phyloP scores from a whole-genome alignment of 1,140 invertebrate species.

The Acyrthosiphon pisum region DNA sequence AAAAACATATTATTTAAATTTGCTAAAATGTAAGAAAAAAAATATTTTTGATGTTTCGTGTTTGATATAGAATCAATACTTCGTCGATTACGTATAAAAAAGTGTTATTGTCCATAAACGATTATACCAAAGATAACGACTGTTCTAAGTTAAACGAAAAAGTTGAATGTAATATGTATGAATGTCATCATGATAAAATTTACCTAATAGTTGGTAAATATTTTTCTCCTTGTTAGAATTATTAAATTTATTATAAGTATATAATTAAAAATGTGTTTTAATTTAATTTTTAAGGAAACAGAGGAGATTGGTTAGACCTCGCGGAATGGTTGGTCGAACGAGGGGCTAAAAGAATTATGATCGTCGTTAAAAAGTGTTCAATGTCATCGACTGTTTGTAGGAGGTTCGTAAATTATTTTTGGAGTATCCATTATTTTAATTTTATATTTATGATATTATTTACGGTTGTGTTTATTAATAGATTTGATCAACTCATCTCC shows the following conservation, averaged over 20 bases:
- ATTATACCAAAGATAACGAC: neutral
- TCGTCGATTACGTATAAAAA: neutral
- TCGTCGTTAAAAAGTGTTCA: conserved; percentile 24
- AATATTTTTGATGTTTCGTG: neutral
- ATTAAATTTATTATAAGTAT: too few relatives aligned
- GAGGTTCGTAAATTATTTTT: neutral
- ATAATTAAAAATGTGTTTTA: too few relatives aligned
- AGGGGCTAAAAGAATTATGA: conserved; percentile 56
- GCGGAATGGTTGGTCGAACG: conserved; percentile 58
- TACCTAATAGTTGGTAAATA: conserved; percentile 45
- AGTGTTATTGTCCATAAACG: neutral
- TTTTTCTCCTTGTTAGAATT: too few relatives aligned
- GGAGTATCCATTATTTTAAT: neutral
- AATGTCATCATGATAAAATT: neutral
- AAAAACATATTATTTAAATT: too few relatives aligned
- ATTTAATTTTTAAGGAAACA: neutral
- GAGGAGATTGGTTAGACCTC: conserved; percentile 58
- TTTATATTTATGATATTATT: neutral
- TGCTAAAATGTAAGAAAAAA: too few relatives aligned
- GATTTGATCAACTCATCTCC: conserved; percentile 20
- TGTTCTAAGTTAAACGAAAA: neutral
- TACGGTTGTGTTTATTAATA: neutral
- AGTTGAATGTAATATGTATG: neutral
- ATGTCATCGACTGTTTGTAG: neutral
- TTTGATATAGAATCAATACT: neutral